Base-by-base conservation (phyloP, 2,113 vertebrate species). In the Ovis canadensis region DNA sequence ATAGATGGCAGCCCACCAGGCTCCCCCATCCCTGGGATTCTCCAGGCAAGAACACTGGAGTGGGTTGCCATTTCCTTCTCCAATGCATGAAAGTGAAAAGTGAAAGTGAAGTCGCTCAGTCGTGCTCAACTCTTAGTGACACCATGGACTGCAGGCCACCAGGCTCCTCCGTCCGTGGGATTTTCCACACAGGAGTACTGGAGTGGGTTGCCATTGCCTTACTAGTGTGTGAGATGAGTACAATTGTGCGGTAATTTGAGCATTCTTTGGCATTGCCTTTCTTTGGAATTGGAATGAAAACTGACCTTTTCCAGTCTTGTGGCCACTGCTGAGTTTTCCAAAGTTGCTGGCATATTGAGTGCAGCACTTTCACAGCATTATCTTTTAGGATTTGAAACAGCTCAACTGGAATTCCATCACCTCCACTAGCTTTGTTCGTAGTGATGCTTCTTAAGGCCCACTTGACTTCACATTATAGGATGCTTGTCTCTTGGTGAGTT, bases 241-340 rank as follows among this genome's bases (percentile, higher is more conserved):
- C 16, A 67, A 5, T 4, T 64, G 15, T 64, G 16, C 0, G 1
- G 16, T 67, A 19, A 0, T 67, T n/a, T 67, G 62, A n/a, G 7
- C 33, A 9, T 67, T n/a, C 62, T 19, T 67, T 67, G 62, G 33
- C 62, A 19, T n/a, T 19, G 62, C 33, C 62, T n/a, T 67, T 67
- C 62, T 67, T 67, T 67, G 33, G 62, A 33, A n/a, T n/a, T 67
- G 33, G 16, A 67, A 67, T 67, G 62, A 67, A 67, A n/a, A n/a
- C 62, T 67, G 7, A 67, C 33, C 4, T n/a, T n/a, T n/a, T 67
- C 62, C 2, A n/a, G 16, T n/a, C 62, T 33, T n/a, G 33, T 67
- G 62, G 62, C 62, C 62, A n/a, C 33, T 67, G 62, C 62, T 67
- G 62, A 10, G 7, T 67, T 67, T n/a, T 67, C 7, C 62, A 67